phyloP scores from a whole-genome alignment of 1,140 invertebrate species.

The Pseudomyrmex gracilis region DNA sequence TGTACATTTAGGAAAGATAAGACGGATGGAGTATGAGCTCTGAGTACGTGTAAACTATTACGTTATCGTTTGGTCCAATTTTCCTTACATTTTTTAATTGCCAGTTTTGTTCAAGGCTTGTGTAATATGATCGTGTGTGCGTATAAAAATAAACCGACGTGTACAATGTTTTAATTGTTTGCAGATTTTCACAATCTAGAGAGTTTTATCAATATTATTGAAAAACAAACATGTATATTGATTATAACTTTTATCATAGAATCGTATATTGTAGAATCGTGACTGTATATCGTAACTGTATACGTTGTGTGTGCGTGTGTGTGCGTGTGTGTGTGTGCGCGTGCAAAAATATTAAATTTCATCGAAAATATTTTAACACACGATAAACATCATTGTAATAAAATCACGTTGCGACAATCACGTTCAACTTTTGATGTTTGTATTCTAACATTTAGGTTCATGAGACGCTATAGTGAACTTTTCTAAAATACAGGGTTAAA shows the following conservation, averaged over 20 bases:
- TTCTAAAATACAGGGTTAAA: too few species aligned
- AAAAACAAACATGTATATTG: too few species aligned
- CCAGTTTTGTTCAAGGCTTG: not conserved
- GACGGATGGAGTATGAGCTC: too few species aligned
- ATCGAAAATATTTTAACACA: not conserved
- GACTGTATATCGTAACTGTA: not conserved
- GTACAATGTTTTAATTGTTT: not conserved
- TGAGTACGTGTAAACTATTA: constrained; percentile 19
- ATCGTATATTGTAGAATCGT: not conserved
- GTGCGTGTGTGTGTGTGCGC: too few species aligned
- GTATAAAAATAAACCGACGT: constrained; percentile 31
- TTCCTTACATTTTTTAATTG: not conserved
- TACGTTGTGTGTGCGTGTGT: not conserved
- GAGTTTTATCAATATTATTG: not conserved
- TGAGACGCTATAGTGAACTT: too few species aligned
- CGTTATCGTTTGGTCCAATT: not conserved
- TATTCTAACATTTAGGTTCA: too few species aligned
- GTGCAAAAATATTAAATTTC: not conserved
- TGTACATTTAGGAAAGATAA: too few species aligned
- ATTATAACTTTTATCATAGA: not conserved
- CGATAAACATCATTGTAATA: constrained; percentile 8
- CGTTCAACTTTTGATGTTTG: not conserved
- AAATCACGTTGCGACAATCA: constrained; percentile 21
- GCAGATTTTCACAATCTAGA: not conserved
- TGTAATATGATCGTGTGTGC: not conserved